Evolutionary conservation across 2,888 invertebrate genomes (phyloP), one percentile per base, ranked within the genome.

Genomic region (Eulithis prunata): DNA sequence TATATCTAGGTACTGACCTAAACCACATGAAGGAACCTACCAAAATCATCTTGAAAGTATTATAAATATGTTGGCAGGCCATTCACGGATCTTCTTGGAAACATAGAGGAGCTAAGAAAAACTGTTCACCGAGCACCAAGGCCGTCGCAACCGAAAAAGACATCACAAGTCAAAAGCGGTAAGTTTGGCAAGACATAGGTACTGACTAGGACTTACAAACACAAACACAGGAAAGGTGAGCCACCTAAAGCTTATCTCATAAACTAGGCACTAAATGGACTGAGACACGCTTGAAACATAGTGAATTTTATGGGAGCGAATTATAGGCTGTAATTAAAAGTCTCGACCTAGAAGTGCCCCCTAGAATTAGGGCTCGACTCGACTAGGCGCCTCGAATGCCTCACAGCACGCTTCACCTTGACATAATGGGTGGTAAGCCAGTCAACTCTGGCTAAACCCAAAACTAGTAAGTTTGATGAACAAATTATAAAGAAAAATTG

Each of bases 21-120:
- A 21, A 21, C 21, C 32, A 32, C 6, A 32, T 32, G 6, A 32
- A 32, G 32, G 4, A 32, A 32, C 4, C 32, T 32, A 32, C 32
- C 6, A 32, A 32, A 32, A 32, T 5, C 32, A 32, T 32, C 32
- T 32, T 41, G 41, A 41, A 41, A 41, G 41, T 41, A 2, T 41
- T 6, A 41, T 10, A 10, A 41, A 10, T 41, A 3, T 41, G 6
- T 41, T 41, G 6, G 41, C 83, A 95, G 96, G 76, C 94, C 95
- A 7, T 99, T 99, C 84, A 95, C 96, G 49, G 96, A 97, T 75
- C 94, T 98, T 70, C 95, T 99, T 75, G 98, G 98, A 5, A 96
- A 96, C 74, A 89, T 97, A 66, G 95, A 96, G 61, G 96, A 96
- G 77, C 91, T 97, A 53, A 87, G 79, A 71, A 86, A 84, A 57